Conservation (phyloP, 2,797 vertebrate genomes). For the Carduelis carduelis region DNA sequence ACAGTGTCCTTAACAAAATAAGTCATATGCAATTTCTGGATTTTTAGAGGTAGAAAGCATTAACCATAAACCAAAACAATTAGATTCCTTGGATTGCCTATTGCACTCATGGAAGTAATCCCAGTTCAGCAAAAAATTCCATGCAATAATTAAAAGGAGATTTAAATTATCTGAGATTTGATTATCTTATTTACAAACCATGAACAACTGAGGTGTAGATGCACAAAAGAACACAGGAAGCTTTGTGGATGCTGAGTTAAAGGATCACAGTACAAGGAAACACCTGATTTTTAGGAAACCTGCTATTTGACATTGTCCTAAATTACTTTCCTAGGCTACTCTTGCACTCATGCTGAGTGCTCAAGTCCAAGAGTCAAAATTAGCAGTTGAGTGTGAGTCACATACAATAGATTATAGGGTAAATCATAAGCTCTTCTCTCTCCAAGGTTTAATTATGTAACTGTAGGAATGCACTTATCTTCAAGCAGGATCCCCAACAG, state of each 20-base stretch:
- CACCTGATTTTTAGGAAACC: neutral
- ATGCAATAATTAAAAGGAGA: neutral
- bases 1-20: neutral
- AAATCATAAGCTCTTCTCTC: neutral
- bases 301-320: neutral
- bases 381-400: neutral
- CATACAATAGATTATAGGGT: neutral
- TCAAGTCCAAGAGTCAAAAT: neutral
- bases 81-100: neutral
- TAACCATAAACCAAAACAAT: neutral
- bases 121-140: too few relatives aligned
- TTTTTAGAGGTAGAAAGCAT: neutral
- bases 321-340: neutral
- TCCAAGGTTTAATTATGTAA: neutral
- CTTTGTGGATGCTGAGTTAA: neutral
- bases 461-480: neutral
- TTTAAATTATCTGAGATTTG: neutral
- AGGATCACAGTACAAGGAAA: neutral
- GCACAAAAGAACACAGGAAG: neutral
- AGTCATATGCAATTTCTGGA: neutral
- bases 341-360: neutral
- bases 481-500: neutral
- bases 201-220: neutral
- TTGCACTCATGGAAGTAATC: neutral
- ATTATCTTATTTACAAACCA: neutral